Evolutionary conservation across 2,888 invertebrate species (phyloP).

Genomic region (Papilio demoleus): DNA sequence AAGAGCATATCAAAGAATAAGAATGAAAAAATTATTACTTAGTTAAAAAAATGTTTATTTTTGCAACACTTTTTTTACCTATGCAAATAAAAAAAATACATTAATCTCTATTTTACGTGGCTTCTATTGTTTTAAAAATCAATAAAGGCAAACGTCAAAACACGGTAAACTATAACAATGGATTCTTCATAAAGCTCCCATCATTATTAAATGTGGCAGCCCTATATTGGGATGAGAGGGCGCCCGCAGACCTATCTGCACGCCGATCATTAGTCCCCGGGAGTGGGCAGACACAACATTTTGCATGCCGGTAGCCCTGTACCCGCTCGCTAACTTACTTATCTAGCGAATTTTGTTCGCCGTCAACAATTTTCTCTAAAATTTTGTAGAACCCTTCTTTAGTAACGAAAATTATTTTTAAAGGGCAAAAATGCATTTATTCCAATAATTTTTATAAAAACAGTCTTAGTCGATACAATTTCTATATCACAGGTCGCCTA

Average conservation of each 20-base stretch:
- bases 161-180: background rate
- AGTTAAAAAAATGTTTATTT: too few species aligned
- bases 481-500: too few species aligned
- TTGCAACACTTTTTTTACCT: too few species aligned
- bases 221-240: conserved; percentile 62
- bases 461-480: too few species aligned
- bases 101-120: too few species aligned
- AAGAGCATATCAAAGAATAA: too few species aligned
- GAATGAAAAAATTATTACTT: too few species aligned
- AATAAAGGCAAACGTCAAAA: background rate
- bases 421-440: background rate
- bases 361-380: conserved; percentile 26
- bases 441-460: too few species aligned
- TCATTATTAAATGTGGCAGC: conserved; percentile 51
- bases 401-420: background rate
- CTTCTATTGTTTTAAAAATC: too few species aligned
- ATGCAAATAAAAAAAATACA: too few species aligned
- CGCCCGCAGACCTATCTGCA: conserved; percentile 63
- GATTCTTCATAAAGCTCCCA: background rate
- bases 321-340: conserved; percentile 59
- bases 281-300: conserved; percentile 70
- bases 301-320: conserved; percentile 72
- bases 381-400: background rate
- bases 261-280: conserved; percentile 71
- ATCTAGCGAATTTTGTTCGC: conserved; percentile 48